A percentile compares a stretch with the other conserved stretches of the same genome.
Conservation (phyloP, 37 sponge, comb jelly and placozoan species). For the Crambe crambe region DNA sequence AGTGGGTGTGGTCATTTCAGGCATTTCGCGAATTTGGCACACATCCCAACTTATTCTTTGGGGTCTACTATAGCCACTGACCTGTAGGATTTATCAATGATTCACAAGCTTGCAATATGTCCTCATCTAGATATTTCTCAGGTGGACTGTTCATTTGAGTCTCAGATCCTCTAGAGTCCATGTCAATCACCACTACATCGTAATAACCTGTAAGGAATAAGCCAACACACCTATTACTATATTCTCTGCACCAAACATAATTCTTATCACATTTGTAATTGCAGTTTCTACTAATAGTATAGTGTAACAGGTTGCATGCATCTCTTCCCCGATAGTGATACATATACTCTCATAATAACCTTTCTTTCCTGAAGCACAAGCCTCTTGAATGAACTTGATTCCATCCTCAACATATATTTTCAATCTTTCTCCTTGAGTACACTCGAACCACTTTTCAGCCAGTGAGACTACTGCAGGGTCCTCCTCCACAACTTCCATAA, state of each 20-base stretch:
- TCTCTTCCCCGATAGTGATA: too few species aligned
- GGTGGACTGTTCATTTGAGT: conserved; percentile 75
- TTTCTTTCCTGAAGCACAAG: not conserved
- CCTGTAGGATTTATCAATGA: conserved; percentile 9
- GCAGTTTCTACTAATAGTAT: too few species aligned
- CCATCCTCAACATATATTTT: conserved; percentile 70
- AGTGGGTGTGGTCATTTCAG: too few species aligned
- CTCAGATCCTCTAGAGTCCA: conserved; percentile 62
- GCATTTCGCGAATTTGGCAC: too few species aligned
- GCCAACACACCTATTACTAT: not conserved
- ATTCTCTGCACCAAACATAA: too few species aligned
- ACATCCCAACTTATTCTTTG: not conserved
- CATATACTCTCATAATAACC: too few species aligned
- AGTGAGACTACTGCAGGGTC: conserved; percentile 69
- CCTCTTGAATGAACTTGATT: conserved; percentile 42
- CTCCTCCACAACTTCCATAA: conserved; percentile 72
- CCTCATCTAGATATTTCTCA: conserved; percentile 34
- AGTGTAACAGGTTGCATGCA: too few species aligned
- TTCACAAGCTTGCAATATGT: conserved; percentile 35
- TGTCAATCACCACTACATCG: conserved; percentile 72
- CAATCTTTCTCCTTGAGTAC: conserved; percentile 23
- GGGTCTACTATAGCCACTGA: not conserved
- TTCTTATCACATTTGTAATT: too few species aligned
- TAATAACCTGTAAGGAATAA: conserved; percentile 25
- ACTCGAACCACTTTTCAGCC: conserved; percentile 82